phyloP scores from a whole-genome alignment of 2,797 vertebrate genomes.

The Hemibagrus guttatus region DNA sequence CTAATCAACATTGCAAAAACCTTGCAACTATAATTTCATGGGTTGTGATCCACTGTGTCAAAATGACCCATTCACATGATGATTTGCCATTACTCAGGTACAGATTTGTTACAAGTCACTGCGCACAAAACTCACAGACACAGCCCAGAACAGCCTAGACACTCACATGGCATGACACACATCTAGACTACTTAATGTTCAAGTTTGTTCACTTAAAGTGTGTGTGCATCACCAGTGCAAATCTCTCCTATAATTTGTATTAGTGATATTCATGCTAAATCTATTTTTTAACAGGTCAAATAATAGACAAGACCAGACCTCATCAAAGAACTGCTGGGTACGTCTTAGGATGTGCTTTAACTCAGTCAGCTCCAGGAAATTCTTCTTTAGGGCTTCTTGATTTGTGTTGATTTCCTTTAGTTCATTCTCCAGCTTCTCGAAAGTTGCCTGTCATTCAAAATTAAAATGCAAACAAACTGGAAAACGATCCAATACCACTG shows the following conservation, averaged over 20 bases:
- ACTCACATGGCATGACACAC: background rate
- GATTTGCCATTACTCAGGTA: background rate
- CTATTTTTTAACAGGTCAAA: background rate
- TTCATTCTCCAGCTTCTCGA: slow-evolving; percentile 97
- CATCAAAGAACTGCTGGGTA: slow-evolving; percentile 98
- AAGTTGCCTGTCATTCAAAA: slow-evolving; percentile 82
- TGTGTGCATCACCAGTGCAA: background rate
- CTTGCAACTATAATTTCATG: background rate
- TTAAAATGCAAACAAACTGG: slow-evolving; percentile 5
- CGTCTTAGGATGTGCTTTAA: slow-evolving; percentile 97
- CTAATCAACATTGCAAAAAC: background rate
- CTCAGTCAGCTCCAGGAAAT: slow-evolving; percentile 96
- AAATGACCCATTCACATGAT: background rate
- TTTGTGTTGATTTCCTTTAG: slow-evolving; percentile 98
- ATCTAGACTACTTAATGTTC: background rate
- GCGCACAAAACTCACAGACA: background rate
- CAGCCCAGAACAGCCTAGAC: too few species aligned
- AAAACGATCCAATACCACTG: background rate
- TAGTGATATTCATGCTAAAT: background rate
- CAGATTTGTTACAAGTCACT: background rate
- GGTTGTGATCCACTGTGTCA: background rate
- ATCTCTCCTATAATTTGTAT: background rate
- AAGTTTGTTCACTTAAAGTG: background rate
- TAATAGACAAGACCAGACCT: slow-evolving; percentile 78
- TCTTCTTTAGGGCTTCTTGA: slow-evolving; percentile 96